Conservation (phyloP, 2,113 vertebrate species). For the Neolamprologus modestus region DNA sequence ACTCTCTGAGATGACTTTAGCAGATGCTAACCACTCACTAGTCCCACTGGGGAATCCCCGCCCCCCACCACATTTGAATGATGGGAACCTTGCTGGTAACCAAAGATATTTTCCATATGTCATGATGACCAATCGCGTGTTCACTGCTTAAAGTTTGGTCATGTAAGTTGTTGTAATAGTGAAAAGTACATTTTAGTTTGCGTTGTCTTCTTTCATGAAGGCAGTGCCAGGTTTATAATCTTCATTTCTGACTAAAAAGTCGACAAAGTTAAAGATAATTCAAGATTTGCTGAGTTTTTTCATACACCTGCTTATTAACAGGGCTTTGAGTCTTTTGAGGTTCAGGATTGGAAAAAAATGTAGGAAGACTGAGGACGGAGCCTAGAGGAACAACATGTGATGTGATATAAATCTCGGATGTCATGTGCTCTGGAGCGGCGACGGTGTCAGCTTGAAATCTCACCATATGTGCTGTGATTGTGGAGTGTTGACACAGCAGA, state of each 20-base stretch:
- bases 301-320: background rate
- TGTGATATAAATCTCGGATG: slow-evolving; percentile 26
- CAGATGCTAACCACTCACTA: slow-evolving; percentile 34
- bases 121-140: background rate
- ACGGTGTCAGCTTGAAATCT: slow-evolving; percentile 9
- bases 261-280: background rate
- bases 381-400: slow-evolving; percentile 45
- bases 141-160: background rate
- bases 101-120: slow-evolving; percentile 30
- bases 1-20: slow-evolving; percentile 36
- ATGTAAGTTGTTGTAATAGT: background rate
- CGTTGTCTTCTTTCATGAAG: slow-evolving; percentile 10
- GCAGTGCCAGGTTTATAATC: background rate
- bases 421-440: background rate
- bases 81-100: slow-evolving; percentile 16
- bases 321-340: background rate
- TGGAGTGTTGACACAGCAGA: background rate
- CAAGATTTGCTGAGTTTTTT: background rate
- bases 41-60: slow-evolving; percentile 27
- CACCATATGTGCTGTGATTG: slow-evolving; percentile 19
- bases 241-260: background rate
- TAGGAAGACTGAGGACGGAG: background rate
- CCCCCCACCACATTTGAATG: slow-evolving; percentile 17
- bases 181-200: background rate
- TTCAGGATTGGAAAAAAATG: background rate